Base-by-base conservation (phyloP, 2,113 vertebrate genomes). In the Psittacara wagleri region DNA sequence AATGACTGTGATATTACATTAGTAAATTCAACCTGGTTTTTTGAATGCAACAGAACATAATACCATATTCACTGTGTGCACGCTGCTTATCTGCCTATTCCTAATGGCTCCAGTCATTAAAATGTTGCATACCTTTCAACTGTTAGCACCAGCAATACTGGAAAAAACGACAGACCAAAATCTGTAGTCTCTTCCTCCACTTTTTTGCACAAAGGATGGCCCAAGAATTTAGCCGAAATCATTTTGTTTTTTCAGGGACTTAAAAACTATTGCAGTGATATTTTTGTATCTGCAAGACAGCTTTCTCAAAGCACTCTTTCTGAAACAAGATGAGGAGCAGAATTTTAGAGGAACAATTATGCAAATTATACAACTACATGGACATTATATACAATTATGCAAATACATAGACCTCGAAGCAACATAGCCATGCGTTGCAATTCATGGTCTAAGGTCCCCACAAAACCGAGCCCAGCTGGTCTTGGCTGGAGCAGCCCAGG, bases 1-100 rank as follows among this genome's bases (percentile, higher is more conserved):
- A 98, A 98, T 97, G 97, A 86, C 96, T 97, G 80, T 92, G 96
- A 87, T 96, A 96, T 94, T 95, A 85, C 87, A 84, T 96, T 93
- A 95, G 95, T 85, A 98, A 97, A 97, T 96, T 94, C 96, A 92
- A 35, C 92, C 93, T 95, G 55, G 33, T 37, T 52, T 88, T 96
- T 92, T 95, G 69, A 89, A 97, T 82, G 79, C 83, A 72, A 10
- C 79, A 62, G 74, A 96, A 93, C 66, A 11, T 62, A 81, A 51
- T 80, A 27, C 33, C 66, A 13, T 76, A 93, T 96, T 96, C 95
- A 66, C 49, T 8, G 85, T 75, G 37, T 90, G 78, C 78, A 66
- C 76, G 5, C 77, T 93, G 74, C 95, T 97, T 95, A 96, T 97
- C 94, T 92, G 57, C 46, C 43, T 81, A 49, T 62, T 86, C 90